phyloP scores from a whole-genome alignment of 1,140 invertebrate species.

The Meloidogyne exigua region DNA sequence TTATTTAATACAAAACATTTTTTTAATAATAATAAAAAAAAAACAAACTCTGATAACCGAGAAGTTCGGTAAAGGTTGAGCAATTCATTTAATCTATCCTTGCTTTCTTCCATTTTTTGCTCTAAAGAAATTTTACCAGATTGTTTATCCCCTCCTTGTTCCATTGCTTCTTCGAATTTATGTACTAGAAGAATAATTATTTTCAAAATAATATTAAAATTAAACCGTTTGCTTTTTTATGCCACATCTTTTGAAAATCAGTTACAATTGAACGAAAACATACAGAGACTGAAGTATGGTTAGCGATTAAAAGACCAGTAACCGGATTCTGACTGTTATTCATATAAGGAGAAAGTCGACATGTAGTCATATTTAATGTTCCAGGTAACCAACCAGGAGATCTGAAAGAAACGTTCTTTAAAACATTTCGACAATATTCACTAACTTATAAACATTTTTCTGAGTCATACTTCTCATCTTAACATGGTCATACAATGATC shows the following conservation, averaged over 20 bases:
- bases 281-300: slow-evolving; percentile 11
- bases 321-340: slow-evolving; percentile 32
- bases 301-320: slow-evolving; percentile 22
- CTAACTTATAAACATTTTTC: slow-evolving; percentile 27
- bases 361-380: slow-evolving; percentile 35
- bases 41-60: neutral
- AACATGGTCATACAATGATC: slow-evolving; percentile 6
- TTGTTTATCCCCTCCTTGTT: neutral
- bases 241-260: slow-evolving; percentile 26
- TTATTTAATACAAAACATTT: neutral
- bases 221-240: slow-evolving; percentile 18
- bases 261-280: slow-evolving; percentile 5
- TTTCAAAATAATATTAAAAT: neutral
- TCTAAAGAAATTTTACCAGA: neutral
- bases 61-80: slow-evolving; percentile 15
- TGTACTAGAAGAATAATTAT: slow-evolving; percentile 6
- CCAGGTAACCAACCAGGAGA: slow-evolving; percentile 35
- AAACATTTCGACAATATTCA: neutral
- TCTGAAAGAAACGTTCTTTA: slow-evolving; percentile 19
- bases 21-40: neutral
- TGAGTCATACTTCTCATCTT: slow-evolving; percentile 6
- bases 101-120: slow-evolving; percentile 18
- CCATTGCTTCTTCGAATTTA: slow-evolving; percentile 19
- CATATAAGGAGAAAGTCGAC: slow-evolving; percentile 33
- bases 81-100: slow-evolving; percentile 16